A percentile compares a stretch with the other conserved stretches of the same genome.
These are phyloP conservation scores for Sycophila sp. DNA, from an alignment of 1,140 invertebrate genomes.

Conservation along the genomic window DNA sequence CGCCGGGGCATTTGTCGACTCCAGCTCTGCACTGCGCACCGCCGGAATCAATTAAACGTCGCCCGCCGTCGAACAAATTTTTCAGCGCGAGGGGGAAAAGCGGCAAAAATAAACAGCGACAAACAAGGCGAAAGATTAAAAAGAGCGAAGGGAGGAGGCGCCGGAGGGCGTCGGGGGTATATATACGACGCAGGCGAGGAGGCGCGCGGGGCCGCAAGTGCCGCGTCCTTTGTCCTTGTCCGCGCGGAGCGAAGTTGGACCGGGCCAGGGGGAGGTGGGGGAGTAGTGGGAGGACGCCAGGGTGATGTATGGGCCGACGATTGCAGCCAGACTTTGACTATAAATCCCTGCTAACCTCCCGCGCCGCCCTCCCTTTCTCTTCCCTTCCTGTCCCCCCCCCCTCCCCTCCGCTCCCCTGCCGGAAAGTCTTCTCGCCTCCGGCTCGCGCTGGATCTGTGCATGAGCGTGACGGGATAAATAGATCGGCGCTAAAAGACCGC, in stretches of 20 bases:
- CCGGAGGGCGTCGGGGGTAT: conserved; percentile 20
- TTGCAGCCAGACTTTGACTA: conserved; percentile 53
- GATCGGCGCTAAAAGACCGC: conserved; percentile 28
- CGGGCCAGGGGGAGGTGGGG: too few species aligned
- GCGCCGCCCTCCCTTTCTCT: conserved; percentile 12
- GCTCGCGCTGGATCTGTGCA: background rate
- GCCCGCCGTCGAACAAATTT: conserved; percentile 5
- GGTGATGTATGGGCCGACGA: conserved; percentile 49
- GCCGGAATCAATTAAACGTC: conserved; percentile 29
- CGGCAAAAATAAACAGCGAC: conserved; percentile 34
- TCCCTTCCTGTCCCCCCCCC: background rate
- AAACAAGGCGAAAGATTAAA: conserved; percentile 42
- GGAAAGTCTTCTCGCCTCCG: background rate
- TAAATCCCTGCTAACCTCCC: conserved; percentile 46
- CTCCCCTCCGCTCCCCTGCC: background rate
- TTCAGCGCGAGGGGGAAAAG: conserved; percentile 13
- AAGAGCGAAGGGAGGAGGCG: conserved; percentile 38
- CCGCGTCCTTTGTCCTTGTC: conserved; percentile 46
- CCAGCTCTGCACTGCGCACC: background rate
- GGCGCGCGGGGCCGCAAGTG: background rate
- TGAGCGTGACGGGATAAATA: conserved; percentile 26
- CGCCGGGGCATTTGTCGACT: too few species aligned
- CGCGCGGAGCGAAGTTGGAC: conserved; percentile 20
- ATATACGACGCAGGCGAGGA: conserved; percentile 7
- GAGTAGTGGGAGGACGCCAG: background rate